Evolutionary conservation across 1,140 invertebrate species (phyloP).

Genomic region (Triops longicaudatus): DNA sequence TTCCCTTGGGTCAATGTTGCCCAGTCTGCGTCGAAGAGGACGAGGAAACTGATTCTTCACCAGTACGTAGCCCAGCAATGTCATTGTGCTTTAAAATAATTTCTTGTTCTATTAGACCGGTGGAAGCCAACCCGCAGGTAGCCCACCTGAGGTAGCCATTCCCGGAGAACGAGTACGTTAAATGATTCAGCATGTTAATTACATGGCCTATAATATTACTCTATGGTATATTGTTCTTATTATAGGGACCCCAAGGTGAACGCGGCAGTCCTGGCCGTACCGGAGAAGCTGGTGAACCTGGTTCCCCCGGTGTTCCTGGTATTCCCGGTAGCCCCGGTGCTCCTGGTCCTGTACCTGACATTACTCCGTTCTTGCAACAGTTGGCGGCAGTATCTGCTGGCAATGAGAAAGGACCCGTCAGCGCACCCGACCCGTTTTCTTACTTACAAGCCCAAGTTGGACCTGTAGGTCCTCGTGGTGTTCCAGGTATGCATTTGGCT

Average conservation of each 20-base stretch:
- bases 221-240: not conserved
- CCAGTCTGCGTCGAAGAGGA: slow-evolving; percentile 41
- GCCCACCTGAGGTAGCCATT: not conserved
- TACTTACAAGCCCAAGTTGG: slow-evolving; percentile 70
- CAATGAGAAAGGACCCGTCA: slow-evolving; percentile 62
- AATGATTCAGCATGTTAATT: not conserved
- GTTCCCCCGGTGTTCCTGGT: slow-evolving; percentile 47
- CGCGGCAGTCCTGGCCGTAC: slow-evolving; percentile 46
- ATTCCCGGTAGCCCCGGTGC: slow-evolving; percentile 55
- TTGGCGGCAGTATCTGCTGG: slow-evolving; percentile 52
- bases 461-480: slow-evolving; percentile 58
- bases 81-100: not conserved
- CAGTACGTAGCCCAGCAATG: not conserved
- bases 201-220: not conserved
- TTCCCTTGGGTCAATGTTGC: slow-evolving; percentile 47
- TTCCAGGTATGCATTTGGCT: slow-evolving; percentile 45
- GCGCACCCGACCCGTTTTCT: slow-evolving; percentile 52
- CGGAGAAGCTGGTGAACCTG: slow-evolving; percentile 52
- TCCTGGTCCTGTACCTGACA: slow-evolving; percentile 63
- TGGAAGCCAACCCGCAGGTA: not conserved
- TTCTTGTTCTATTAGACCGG: not conserved
- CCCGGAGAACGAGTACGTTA: not conserved
- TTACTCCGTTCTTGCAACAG: slow-evolving; percentile 54
- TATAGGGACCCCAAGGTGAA: slow-evolving; percentile 41
- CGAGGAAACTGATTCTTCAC: not conserved